These are phyloP conservation scores for Gymnothorax reevesii DNA, from an alignment of 2,797 vertebrate genomes.

Conservation along the genomic window DNA sequence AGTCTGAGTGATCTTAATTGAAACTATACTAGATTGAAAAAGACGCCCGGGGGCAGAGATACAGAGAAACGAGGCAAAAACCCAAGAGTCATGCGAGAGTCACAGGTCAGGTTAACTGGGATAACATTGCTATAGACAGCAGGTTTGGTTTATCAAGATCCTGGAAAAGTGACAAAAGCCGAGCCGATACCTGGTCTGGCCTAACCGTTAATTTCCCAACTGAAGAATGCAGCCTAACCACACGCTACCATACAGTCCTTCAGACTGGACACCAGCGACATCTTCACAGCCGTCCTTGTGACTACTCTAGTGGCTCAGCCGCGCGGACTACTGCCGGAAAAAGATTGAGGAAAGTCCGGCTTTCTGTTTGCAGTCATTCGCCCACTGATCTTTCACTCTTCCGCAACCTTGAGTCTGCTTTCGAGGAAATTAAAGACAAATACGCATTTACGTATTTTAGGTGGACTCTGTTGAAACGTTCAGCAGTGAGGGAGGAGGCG, in stretches of 20 bases:
- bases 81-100: background rate
- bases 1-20: background rate
- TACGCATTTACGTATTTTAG: slow-evolving; percentile 49
- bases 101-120: background rate
- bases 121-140: background rate
- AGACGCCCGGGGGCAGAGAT: background rate
- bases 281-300: slow-evolving; percentile 41
- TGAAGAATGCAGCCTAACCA: slow-evolving; percentile 32
- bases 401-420: slow-evolving; percentile 59
- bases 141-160: background rate
- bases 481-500: slow-evolving; percentile 25
- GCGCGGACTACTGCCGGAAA: slow-evolving; percentile 56
- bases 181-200: slow-evolving; percentile 21
- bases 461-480: slow-evolving; percentile 52
- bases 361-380: slow-evolving; percentile 61
- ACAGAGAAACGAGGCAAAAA: background rate
- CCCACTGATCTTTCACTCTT: slow-evolving; percentile 45
- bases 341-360: slow-evolving; percentile 67
- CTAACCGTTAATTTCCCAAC: slow-evolving; percentile 50
- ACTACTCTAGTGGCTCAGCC: slow-evolving; percentile 14
- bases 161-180: background rate
- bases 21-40: background rate
- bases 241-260: slow-evolving; percentile 61
- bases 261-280: slow-evolving; percentile 62
- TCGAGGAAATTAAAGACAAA: slow-evolving; percentile 43